Evolutionary conservation across 2,888 invertebrate species (phyloP), one percentile per base, ranked within the genome.

Genomic region (Cerceris rybyensis): DNA sequence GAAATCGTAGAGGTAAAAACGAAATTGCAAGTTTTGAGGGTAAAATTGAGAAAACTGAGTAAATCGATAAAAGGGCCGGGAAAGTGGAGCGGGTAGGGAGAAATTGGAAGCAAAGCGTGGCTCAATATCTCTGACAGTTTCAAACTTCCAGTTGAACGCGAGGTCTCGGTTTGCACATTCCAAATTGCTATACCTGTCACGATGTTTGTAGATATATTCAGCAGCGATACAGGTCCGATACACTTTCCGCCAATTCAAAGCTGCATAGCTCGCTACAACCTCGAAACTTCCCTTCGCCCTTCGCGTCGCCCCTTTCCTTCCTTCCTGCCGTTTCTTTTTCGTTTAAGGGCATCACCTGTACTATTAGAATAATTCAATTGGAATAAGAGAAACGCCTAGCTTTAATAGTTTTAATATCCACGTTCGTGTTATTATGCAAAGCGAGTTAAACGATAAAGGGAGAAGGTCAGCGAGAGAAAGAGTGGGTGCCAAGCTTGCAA

Each of bases 141-240:
- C 7, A 50, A 71, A 61, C 42, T 78, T 54, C 7, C 55, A 65
- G 46, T 61, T 60, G 43, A 49, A 66, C 9, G 61, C 5, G 50
- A 11, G 41, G 13, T 41, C 60, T 57, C 28, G 28, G 28, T 28
- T 28, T 28, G 28, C 28, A 28, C 28, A 28, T 28, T 28, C 49
- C 39, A 60, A 67, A 74, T 55, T 61, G 46, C 46, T 70, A 61
- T 64, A 72, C 46, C 74, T 69, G 71, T 73, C 81, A 64, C 72
- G 54, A 60, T 55, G 70, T 82, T 74, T 61, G 39, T 54, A 57
- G 52, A 67, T 66, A 52, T 54, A 61, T 61, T 66, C 55, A 72
- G 59, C 57, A 39, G 14, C 67, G 60, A 60, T 65, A 43, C 61
- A 68, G 65, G n/a, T 60, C 14, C 59, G 50, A 11, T 41, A 39